Conservation (phyloP, 2,797 vertebrate species). For the Sebastes diaconus region DNA sequence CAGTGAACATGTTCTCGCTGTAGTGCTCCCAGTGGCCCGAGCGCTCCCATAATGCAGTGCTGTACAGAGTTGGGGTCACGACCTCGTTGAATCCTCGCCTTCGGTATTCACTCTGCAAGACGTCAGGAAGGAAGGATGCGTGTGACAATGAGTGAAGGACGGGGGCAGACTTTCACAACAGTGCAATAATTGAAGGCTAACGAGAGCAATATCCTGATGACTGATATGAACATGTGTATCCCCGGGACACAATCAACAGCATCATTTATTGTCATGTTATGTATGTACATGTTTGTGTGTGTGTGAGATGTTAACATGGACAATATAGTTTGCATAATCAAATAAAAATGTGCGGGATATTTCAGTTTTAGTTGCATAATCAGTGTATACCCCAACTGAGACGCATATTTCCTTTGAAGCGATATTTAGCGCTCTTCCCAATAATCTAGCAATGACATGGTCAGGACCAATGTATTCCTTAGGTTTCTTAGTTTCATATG, state of each 20-base stretch:
- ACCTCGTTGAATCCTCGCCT: slow-evolving; percentile 91
- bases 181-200: slow-evolving; percentile 30
- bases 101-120: slow-evolving; percentile 86
- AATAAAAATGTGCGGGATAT: not conserved
- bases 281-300: not conserved
- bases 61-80: slow-evolving; percentile 92
- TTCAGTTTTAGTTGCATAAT: not conserved
- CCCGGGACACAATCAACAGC: not conserved
- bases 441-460: too few species aligned
- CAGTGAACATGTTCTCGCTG: slow-evolving; percentile 90
- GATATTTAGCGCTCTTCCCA: too few species aligned
- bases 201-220: slow-evolving; percentile 54
- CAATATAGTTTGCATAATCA: not conserved
- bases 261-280: not conserved
- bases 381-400: too few species aligned
- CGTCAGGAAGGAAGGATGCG: slow-evolving; percentile 43
- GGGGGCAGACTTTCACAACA: slow-evolving; percentile 38
- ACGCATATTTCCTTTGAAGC: too few species aligned
- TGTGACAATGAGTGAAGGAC: slow-evolving; percentile 20
- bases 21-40: slow-evolving; percentile 98
- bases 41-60: slow-evolving; percentile 88
- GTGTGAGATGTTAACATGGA: not conserved
- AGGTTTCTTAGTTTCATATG: too few species aligned
- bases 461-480: too few species aligned
- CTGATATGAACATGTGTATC: slow-evolving; percentile 1